A percentile compares a stretch with the other conserved stretches of the same genome.
Evolutionary conservation across 2,797 vertebrate genomes (phyloP).

Genomic region (Anisognathus igniventris): DNA sequence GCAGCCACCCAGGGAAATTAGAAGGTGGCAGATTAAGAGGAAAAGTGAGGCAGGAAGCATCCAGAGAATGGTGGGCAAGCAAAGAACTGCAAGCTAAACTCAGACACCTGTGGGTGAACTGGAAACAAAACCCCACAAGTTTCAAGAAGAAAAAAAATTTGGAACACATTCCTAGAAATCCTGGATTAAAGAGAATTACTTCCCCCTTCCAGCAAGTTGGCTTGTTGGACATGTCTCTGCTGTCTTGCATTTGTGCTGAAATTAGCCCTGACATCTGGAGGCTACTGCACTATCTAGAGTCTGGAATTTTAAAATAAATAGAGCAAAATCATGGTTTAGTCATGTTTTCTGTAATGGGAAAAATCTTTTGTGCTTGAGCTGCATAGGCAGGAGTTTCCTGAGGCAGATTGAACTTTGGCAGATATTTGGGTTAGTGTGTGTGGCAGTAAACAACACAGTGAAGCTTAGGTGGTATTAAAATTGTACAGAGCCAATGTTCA

Average conservation of each 20-base stretch:
- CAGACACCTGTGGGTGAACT: no score
- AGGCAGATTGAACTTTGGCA: neutral
- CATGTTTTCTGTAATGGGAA: neutral
- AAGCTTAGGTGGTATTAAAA: neutral
- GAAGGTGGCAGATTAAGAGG: neutral
- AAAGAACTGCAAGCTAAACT: neutral
- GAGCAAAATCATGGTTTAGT: neutral
- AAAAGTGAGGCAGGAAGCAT: neutral
- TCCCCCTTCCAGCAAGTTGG: neutral
- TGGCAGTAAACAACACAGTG: neutral
- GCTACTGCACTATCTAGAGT: neutral
- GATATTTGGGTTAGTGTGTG: neutral
- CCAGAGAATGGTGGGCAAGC: neutral
- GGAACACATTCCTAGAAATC: neutral
- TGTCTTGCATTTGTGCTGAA: neutral
- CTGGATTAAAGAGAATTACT: neutral
- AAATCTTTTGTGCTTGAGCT: neutral
- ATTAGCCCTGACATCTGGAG: neutral
- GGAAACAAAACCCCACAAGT: neutral
- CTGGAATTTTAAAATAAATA: neutral
- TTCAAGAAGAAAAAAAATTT: neutral
- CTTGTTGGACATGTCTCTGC: neutral
- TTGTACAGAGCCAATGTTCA: neutral
- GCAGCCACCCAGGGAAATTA: conserved; percentile 22
- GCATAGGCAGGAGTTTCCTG: neutral